Conservation (phyloP, 2,797 vertebrate genomes). For the Anolis apletophallus region DNA sequence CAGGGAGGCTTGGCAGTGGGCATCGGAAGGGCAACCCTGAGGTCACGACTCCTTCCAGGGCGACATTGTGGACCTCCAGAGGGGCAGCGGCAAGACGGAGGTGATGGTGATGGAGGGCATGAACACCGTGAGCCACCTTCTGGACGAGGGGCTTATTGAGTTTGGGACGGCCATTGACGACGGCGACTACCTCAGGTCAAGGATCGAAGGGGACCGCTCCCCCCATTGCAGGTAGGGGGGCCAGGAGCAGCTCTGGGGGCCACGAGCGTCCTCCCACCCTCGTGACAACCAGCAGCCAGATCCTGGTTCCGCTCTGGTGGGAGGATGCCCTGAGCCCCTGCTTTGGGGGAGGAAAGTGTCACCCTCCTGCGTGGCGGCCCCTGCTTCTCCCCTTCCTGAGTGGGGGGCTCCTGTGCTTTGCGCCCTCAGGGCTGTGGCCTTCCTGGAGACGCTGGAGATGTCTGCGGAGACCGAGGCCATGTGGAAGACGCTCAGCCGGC, state of each 20-base stretch:
- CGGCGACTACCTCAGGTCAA: slow-evolving; percentile 88
- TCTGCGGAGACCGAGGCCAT: slow-evolving; percentile 94
- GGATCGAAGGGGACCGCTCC: background rate
- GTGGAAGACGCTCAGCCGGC: slow-evolving; percentile 94
- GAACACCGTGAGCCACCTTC: slow-evolving; percentile 87
- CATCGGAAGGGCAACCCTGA: background rate
- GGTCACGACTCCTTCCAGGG: slow-evolving; percentile 79
- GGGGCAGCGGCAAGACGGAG: slow-evolving; percentile 90
- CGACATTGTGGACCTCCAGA: slow-evolving; percentile 88
- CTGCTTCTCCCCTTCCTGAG: background rate
- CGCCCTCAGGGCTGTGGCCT: slow-evolving; percentile 85
- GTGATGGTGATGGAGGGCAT: slow-evolving; percentile 93
- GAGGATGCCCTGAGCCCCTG: background rate
- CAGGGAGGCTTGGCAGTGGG: too few relatives aligned
- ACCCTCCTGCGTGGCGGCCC: too few relatives aligned
- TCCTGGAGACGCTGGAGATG: slow-evolving; percentile 95
- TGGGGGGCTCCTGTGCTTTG: background rate
- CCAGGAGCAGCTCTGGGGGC: background rate
- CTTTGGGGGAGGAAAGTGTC: too few relatives aligned
- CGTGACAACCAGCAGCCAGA: too few relatives aligned
- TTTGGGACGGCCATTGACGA: slow-evolving; percentile 96
- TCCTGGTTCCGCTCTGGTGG: background rate
- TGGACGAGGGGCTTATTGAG: slow-evolving; percentile 96
- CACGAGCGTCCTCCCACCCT: too few relatives aligned
- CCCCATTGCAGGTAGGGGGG: too few relatives aligned